Evolutionary conservation across 2,888 invertebrate species (phyloP).

Genomic region (Agrotis ipsilon): DNA sequence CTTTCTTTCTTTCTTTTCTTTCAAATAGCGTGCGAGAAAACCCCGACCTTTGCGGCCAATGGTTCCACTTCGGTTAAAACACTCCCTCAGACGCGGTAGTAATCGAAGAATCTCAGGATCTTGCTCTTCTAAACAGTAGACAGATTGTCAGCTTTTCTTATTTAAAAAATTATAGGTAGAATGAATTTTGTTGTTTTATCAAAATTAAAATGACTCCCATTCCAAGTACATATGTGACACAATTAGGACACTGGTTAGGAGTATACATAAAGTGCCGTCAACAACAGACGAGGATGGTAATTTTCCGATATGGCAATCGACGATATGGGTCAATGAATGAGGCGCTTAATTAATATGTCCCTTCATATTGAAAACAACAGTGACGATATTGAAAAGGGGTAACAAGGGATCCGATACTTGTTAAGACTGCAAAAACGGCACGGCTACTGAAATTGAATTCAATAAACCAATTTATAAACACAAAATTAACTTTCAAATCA

Average conservation of each 20-base stretch:
- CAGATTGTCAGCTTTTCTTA: too few species aligned
- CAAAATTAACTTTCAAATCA: constrained; percentile 8
- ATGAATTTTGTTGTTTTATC: background rate
- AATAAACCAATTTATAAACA: constrained; percentile 1
- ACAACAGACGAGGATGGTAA: background rate
- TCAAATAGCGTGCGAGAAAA: too few species aligned
- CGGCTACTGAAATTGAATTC: too few species aligned
- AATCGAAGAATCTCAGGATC: too few species aligned
- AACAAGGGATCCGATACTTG: background rate
- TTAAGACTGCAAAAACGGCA: background rate
- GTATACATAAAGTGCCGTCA: background rate
- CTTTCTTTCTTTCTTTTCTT: too few species aligned
- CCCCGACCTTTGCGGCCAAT: too few species aligned
- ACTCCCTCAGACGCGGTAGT: too few species aligned
- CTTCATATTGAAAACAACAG: background rate
- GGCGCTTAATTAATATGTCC: background rate
- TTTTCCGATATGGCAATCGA: background rate
- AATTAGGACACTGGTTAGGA: background rate
- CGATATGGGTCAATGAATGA: constrained; percentile 1
- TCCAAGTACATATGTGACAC: background rate
- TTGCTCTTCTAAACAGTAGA: too few species aligned
- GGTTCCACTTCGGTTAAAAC: too few species aligned
- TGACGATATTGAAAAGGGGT: background rate
- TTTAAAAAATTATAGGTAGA: background rate
- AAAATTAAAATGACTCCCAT: background rate